Percentiles rank a stretch among this genome's conserved stretches.
These are phyloP conservation scores for Napeogenes inachia DNA, from an alignment of 2,888 invertebrate species.

Conservation along the genomic window DNA sequence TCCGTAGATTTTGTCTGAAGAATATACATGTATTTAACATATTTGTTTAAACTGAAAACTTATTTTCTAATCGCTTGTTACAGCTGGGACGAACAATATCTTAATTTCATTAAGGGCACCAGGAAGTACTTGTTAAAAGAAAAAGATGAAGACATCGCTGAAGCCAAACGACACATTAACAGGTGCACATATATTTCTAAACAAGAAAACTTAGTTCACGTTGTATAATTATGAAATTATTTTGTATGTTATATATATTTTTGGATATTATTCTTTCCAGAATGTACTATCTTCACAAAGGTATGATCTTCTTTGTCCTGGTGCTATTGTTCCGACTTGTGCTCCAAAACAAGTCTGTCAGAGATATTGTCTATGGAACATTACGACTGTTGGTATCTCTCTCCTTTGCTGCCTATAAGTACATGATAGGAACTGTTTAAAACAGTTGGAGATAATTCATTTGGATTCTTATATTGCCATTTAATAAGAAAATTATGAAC, in stretches of 20 bases:
- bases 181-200: slow-evolving; percentile 50
- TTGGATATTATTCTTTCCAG: slow-evolving; percentile 40
- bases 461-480: not conserved
- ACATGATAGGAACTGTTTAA: slow-evolving; percentile 29
- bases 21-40: too few relatives aligned
- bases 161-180: slow-evolving; percentile 73
- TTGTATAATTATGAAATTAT: not conserved
- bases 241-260: slow-evolving; percentile 29
- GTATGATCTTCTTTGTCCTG: slow-evolving; percentile 42
- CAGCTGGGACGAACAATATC: slow-evolving; percentile 80
- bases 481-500: not conserved
- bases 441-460: slow-evolving; percentile 9
- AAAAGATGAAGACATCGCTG: slow-evolving; percentile 74
- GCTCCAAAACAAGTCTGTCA: slow-evolving; percentile 45
- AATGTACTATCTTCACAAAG: slow-evolving; percentile 55
- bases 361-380: slow-evolving; percentile 45
- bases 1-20: not conserved
- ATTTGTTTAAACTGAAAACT: too few relatives aligned
- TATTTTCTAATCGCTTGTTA: slow-evolving; percentile 13
- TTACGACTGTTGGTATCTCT: slow-evolving; percentile 44
- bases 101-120: slow-evolving; percentile 81
- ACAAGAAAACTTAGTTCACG: not conserved
- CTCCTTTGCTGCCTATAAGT: slow-evolving; percentile 35
- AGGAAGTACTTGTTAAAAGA: slow-evolving; percentile 83
- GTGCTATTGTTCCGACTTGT: slow-evolving; percentile 47